Evolutionary conservation across 2,888 invertebrate species (phyloP).

Genomic region (Eumacrocentrus americanus): DNA sequence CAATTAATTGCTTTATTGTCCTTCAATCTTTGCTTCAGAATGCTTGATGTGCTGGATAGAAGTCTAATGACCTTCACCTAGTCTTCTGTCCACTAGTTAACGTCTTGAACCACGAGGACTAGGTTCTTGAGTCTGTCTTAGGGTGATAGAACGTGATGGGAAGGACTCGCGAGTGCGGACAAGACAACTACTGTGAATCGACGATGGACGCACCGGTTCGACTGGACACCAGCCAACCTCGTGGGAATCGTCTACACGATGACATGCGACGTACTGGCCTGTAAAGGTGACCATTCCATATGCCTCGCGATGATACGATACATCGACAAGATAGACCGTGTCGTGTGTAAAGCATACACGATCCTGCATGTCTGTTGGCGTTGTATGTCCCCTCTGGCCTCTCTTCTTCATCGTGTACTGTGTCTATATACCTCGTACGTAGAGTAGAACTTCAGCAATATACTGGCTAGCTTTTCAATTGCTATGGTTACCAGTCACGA

Average conservation of each 20-base stretch:
- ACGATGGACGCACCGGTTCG: background rate
- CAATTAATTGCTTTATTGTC: too few relatives aligned
- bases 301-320: too few relatives aligned
- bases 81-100: too few relatives aligned
- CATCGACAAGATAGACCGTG: constrained; percentile 1
- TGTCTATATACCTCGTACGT: constrained; percentile 7
- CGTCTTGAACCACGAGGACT: too few relatives aligned
- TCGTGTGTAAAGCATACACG: background rate
- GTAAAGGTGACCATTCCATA: background rate
- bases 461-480: constrained; percentile 23
- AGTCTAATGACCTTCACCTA: too few relatives aligned
- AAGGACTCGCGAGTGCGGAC: background rate
- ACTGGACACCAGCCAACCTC: background rate
- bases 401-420: background rate
- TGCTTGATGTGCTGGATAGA: too few relatives aligned
- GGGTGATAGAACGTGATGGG: too few relatives aligned
- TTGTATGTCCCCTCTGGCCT: constrained; percentile 5
- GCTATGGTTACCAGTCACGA: constrained; percentile 33
- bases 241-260: too few relatives aligned
- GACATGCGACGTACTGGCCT: too few relatives aligned
- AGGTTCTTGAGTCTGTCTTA: too few relatives aligned
- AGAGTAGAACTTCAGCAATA: background rate
- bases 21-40: too few relatives aligned
- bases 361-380: background rate
- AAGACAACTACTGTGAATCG: background rate